Base-by-base conservation (phyloP, 2,797 vertebrate species). In the Babyrousa celebensis region DNA sequence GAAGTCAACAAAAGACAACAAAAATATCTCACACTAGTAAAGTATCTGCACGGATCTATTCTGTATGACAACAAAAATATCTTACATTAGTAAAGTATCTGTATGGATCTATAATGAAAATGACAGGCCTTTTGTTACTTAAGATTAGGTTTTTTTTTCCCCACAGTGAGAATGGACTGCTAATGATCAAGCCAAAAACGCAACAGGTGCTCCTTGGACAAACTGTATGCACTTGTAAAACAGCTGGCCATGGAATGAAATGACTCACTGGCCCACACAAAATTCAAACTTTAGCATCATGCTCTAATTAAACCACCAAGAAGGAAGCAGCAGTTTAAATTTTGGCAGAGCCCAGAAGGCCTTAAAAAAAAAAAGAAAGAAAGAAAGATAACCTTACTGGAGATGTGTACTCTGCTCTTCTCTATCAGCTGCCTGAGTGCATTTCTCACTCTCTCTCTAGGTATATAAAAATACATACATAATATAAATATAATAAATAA, bases 151-250 rank as follows among this genome's bases (percentile, higher is more conserved):
- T 85, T 71, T 72, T 91, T 90, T 72, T 78, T 20, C 4, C 40
- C 52, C 56, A 96, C 23, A 74, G 68, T 75, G 40, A 85, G 90
- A 58, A 92, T 36, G 43, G 40, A 85, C 3, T 65, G 40, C 27
- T 78, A 92, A 95, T 54, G 12, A 78, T 54, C 25, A 94, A 89
- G 72, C 20, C 74, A 70, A 78, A 96, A 78, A 58, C 12, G 5
- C n/a, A 93, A 94, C 79, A 98, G 85, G 60, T 96, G 87, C 32
- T 67, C 16, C 21, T 72, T 43, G 36, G n/a, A 92, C 65, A 71
- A 95, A 83, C 70, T 93, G 84, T 40, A 91, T 72, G 40, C 6
- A 79, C 87, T 94, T 96, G 18, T 72, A 91, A 91, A 94, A 92
- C 83, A 96, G 86, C 70, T 95, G 89, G 40, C 27, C 3, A 36